Conservation (phyloP, 1,140 invertebrate genomes). For the Apis dorsata region DNA sequence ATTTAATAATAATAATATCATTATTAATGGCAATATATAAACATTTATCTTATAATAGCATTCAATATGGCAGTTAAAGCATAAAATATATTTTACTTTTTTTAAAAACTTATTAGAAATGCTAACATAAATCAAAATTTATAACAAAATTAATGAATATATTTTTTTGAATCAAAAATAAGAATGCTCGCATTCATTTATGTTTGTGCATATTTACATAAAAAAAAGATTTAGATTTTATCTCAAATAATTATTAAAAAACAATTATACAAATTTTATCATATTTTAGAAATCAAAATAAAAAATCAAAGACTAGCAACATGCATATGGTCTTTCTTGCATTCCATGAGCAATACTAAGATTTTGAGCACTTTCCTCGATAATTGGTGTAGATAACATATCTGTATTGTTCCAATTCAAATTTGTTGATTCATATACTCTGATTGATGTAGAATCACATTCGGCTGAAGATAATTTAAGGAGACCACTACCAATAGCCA, state of each 20-base stretch:
- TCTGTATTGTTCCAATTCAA: slow-evolving; percentile 67
- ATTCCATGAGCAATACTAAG: slow-evolving; percentile 83
- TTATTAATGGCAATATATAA: background rate
- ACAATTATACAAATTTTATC: no score
- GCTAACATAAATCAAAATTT: background rate
- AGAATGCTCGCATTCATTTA: background rate
- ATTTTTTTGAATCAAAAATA: background rate
- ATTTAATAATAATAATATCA: background rate
- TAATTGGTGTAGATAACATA: slow-evolving; percentile 63
- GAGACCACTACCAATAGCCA: slow-evolving; percentile 83
- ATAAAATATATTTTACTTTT: slow-evolving; percentile 22
- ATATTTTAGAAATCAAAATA: background rate
- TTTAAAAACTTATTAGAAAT: slow-evolving; percentile 18
- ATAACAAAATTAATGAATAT: background rate
- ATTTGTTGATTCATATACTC: slow-evolving; percentile 79
- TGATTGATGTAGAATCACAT: slow-evolving; percentile 71
- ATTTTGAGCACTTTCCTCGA: slow-evolving; percentile 71
- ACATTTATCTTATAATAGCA: background rate
- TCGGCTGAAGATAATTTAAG: slow-evolving; percentile 75
- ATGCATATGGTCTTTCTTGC: slow-evolving; percentile 80
- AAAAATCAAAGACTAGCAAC: slow-evolving; percentile 76
- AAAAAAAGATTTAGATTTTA: background rate
- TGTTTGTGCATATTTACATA: background rate
- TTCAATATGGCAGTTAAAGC: background rate
- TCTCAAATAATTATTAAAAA: background rate